Evolutionary conservation across 2,888 invertebrate species (phyloP), one percentile per base, ranked within the genome.

Genomic region (Anoncus sp.): DNA sequence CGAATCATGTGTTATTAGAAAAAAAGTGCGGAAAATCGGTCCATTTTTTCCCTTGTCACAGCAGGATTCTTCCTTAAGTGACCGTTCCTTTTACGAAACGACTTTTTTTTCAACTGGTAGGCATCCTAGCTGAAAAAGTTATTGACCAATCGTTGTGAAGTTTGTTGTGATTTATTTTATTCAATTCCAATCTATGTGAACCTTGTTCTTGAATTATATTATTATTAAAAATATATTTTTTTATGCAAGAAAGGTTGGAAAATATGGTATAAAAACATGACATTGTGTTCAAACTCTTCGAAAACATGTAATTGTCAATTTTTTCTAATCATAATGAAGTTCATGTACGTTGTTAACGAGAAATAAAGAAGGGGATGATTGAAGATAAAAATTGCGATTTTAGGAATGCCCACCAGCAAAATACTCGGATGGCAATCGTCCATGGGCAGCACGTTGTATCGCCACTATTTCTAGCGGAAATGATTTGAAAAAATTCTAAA

Each of bases 211-310:
- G 71, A 38, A 71, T 62, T 3, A 71, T 62, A 71, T 71, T 9
- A 62, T 71, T 40, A 62, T 71, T 40, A 40, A 51, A 71, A 71
- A 71, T 71, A 62, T 70, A 0, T 62, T 71, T 51, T 71, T 22
- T 7, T 62, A 60, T 31, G 57, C 7, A 71, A 62, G 51, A 71
- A 71, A 49, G 24, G 43, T 38, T 22, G 24, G 35, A 51, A 71
- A 71, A 71, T 7, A 51, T 35, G 38, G 62, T 71, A 27, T 62
- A 49, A 62, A 71, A 71, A 49, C 71, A 60, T 60, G 14, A 51
- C 35, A 62, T 62, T 71, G 14, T 62, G 1, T 71, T 71, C 59
- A 71, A 71, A 71, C 70, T 47, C 60, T 12, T 40, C 6, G 12
- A 40, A 40, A 40, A 40, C 4, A 40, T 40, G 45, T 16, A 45